A percentile compares a stretch with the other conserved stretches of the same genome.
Evolutionary conservation across 1,140 invertebrate genomes (phyloP).

Genomic region (Drosophila leontia): DNA sequence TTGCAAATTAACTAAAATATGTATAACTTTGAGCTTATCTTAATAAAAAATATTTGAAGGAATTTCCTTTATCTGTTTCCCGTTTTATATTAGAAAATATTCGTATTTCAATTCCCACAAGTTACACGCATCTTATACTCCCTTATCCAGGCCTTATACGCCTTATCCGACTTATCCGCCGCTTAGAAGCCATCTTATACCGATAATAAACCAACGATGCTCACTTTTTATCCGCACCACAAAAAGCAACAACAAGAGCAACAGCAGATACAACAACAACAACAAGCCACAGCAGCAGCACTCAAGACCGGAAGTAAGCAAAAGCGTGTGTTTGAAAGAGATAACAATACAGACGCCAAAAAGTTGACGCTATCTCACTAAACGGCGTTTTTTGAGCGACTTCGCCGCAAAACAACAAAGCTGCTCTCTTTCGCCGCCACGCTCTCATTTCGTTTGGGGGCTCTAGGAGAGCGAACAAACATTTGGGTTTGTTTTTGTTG

Average conservation of each 20-base stretch:
- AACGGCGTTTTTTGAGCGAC: constrained; percentile 78
- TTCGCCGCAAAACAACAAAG: constrained; percentile 68
- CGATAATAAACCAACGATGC: constrained; percentile 47
- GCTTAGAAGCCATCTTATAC: constrained; percentile 19
- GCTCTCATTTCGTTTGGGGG: neutral
- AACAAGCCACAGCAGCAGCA: constrained; percentile 18
- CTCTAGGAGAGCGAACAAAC: constrained; percentile 36
- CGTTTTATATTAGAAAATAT: neutral
- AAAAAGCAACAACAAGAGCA: constrained; percentile 37
- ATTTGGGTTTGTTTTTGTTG: constrained; percentile 50
- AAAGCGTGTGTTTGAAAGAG: constrained; percentile 43
- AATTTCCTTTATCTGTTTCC: no score
- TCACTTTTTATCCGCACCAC: constrained; percentile 65
- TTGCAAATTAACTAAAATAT: no score
- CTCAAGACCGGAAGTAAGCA: constrained; percentile 64
- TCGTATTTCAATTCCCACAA: neutral
- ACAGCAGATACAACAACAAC: constrained; percentile 16
- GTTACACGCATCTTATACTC: neutral
- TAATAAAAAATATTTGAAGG: no score
- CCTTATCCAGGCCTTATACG: neutral
- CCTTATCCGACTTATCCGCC: constrained; percentile 2
- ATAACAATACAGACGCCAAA: constrained; percentile 26
- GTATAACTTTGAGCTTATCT: no score
- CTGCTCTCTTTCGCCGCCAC: constrained; percentile 5
- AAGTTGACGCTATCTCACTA: constrained; percentile 49